phyloP scores from a whole-genome alignment of 2,113 vertebrate species.

The Myocastor coypus region DNA sequence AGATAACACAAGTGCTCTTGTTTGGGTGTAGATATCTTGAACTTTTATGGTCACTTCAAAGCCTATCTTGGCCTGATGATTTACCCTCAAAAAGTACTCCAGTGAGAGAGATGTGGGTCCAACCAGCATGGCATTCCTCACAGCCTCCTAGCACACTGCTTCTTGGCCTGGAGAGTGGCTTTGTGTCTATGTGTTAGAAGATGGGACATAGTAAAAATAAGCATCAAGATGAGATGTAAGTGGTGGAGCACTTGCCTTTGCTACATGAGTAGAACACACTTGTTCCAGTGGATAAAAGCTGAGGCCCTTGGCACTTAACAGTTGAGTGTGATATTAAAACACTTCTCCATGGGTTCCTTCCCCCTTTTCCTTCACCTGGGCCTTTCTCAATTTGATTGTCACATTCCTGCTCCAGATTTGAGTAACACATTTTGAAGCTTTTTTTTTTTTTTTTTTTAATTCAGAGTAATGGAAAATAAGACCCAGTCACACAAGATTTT shows the following conservation, averaged over 20 bases:
- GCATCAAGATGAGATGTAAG: not conserved
- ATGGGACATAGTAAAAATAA: too few species aligned
- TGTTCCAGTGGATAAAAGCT: not conserved
- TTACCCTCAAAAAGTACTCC: not conserved
- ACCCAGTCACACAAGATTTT: too few species aligned
- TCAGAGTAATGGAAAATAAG: not conserved
- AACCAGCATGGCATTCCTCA: not conserved
- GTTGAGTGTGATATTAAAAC: fast-evolving
- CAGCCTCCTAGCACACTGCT: not conserved
- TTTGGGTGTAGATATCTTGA: too few species aligned
- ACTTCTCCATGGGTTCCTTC: not conserved
- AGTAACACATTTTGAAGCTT: not conserved
- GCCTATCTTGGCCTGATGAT: not conserved
- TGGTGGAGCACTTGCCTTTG: fast-evolving
- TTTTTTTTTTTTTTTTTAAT: not conserved
- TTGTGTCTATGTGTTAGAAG: not conserved
- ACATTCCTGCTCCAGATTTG: not conserved
- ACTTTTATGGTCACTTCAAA: not conserved
- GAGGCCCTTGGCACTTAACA: not conserved
- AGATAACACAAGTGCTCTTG: too few species aligned
- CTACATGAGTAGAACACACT: fast-evolving
- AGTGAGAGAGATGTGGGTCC: not conserved
- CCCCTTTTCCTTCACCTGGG: not conserved
- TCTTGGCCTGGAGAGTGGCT: too few species aligned
- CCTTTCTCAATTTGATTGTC: not conserved